Evolutionary conservation across 2,888 invertebrate species (phyloP), one percentile per base, ranked within the genome.

Genomic region (Lapara coniferarum): DNA sequence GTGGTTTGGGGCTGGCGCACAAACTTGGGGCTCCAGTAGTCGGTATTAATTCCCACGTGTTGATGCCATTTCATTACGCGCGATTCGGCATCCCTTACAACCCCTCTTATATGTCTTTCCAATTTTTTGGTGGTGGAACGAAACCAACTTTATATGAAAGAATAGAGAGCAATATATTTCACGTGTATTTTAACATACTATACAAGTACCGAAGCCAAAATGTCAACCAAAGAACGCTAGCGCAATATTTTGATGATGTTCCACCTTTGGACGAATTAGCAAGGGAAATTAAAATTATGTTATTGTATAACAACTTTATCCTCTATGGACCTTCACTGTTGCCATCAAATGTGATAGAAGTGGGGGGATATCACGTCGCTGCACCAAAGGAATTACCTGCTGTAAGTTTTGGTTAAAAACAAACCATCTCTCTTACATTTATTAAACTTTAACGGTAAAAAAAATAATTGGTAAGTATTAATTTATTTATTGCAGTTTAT

Each of bases 1-100:
- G 96, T 76, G 84, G 94, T 67, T 83, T 96, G 73, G 95, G 95
- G 0, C 85, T 96, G n/a, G 95, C 95, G 1, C 86, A 95, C 78
- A 81, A 94, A 68, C 82, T 96, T 66, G 85, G 92, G 30, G 91
- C 94, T 10, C 95, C 96, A 0, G 91, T 95, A 0, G 89, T 96
- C 0, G 95, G 92, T 0, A 72, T 95, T 2, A 95, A 95, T 44
- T 94, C 95, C 0, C 94, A 95, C 67, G 84, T 90, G 0, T 76
- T 95, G 10, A 91, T 95, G 89, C 95, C 95, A 0, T 95, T 95
- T 93, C 92, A 92, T 55, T 94, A 91, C 72, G 89, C 91, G 71
- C 88, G 94, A 53, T 89, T 95, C 55, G 95, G 95, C 3, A 85
- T 95, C 70, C 94, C 95, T 0, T 94, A 94, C 74, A 95, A 95